phyloP scores from a whole-genome alignment of 2,888 invertebrate genomes.

The Tholera decimalis region DNA sequence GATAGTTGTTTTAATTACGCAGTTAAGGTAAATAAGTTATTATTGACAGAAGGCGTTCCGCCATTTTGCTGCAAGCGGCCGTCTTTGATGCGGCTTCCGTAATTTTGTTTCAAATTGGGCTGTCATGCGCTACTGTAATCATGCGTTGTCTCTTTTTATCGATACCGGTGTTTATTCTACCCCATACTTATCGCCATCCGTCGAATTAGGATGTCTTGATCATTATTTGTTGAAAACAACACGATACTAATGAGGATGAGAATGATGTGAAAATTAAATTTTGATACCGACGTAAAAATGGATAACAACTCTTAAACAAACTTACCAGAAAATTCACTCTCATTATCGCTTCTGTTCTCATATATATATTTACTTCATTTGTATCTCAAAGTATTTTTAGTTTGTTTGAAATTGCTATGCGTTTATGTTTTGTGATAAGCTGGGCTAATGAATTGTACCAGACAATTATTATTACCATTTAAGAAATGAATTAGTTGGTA shows the following conservation, averaged over 20 bases:
- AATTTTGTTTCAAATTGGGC: slow-evolving; percentile 27
- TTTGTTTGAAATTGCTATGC: too few relatives aligned
- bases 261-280: background rate
- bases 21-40: slow-evolving; percentile 48
- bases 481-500: too few relatives aligned
- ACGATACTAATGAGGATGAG: background rate
- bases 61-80: slow-evolving; percentile 5
- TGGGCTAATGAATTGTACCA: too few relatives aligned
- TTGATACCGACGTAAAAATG: background rate
- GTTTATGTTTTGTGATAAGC: too few relatives aligned
- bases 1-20: slow-evolving; percentile 31
- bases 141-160: slow-evolving; percentile 3
- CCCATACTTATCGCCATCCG: slow-evolving; percentile 15
- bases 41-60: slow-evolving; percentile 38
- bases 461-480: too few relatives aligned
- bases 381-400: too few relatives aligned
- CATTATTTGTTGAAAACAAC: slow-evolving; percentile 22
- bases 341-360: too few relatives aligned
- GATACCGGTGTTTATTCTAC: slow-evolving; percentile 27
- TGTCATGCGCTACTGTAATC: slow-evolving; percentile 62
- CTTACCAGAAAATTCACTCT: background rate
- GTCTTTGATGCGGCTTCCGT: slow-evolving; percentile 11
- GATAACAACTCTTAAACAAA: background rate
- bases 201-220: background rate
- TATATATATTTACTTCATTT: too few relatives aligned